These are phyloP conservation scores for Actinemys pallida DNA, from an alignment of 2,113 vertebrate genomes.

Conservation along the genomic window DNA sequence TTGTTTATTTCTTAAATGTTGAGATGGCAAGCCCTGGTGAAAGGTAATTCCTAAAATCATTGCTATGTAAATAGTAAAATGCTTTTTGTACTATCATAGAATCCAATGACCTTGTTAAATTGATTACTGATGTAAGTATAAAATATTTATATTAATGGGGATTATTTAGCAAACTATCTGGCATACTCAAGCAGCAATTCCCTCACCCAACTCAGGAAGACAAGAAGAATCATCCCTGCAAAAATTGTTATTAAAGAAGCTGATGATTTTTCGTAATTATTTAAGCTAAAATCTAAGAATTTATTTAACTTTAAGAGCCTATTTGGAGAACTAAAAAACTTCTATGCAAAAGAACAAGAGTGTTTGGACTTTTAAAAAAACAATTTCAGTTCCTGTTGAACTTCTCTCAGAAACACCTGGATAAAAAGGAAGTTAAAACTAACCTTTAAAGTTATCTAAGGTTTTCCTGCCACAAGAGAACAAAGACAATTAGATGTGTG, in stretches of 20 bases:
- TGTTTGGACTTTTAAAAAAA: neutral
- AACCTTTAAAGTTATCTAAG: neutral
- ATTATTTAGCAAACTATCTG: neutral
- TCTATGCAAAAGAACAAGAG: neutral
- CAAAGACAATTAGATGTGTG: neutral
- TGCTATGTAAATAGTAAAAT: neutral
- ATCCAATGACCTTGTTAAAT: neutral
- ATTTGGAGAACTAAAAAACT: neutral
- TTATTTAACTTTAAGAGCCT: neutral
- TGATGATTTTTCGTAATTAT: neutral
- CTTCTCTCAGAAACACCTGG: neutral
- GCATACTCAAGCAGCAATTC: neutral
- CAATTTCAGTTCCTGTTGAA: neutral
- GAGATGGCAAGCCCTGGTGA: neutral
- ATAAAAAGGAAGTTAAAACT: neutral
- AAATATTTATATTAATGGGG: neutral
- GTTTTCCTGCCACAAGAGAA: neutral
- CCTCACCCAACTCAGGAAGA: neutral
- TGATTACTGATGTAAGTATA: neutral
- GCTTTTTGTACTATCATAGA: neutral
- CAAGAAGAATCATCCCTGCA: neutral
- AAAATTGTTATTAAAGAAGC: neutral
- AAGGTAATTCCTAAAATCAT: neutral
- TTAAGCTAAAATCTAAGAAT: neutral
- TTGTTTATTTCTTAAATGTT: neutral